Evolutionary conservation across 2,888 invertebrate genomes (phyloP).

Genomic region (Allacma fusca): DNA sequence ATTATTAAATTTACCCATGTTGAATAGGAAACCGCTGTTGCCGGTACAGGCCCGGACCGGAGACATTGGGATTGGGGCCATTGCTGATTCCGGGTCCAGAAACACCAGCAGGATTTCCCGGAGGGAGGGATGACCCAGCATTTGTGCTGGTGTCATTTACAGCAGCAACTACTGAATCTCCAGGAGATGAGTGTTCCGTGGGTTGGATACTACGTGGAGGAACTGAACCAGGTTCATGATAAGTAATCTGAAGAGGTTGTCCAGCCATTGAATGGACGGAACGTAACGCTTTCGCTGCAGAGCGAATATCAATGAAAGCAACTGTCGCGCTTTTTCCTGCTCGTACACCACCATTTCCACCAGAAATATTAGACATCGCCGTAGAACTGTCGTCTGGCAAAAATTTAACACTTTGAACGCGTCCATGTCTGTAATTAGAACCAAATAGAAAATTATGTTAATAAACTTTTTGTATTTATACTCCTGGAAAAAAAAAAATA

Average conservation of each 20-base stretch:
- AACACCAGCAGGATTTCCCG: slow-evolving; percentile 46
- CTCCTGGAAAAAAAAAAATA: too few relatives aligned
- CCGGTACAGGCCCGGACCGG: slow-evolving; percentile 51
- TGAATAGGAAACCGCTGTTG: slow-evolving; percentile 60
- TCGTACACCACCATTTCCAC: slow-evolving; percentile 46
- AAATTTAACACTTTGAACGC: slow-evolving; percentile 95
- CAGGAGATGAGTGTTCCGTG: slow-evolving; percentile 68
- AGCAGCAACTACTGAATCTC: slow-evolving; percentile 19
- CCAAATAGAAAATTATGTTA: slow-evolving; percentile 3
- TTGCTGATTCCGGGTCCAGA: slow-evolving; percentile 46
- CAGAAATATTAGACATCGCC: slow-evolving; percentile 61
- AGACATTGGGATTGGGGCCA: slow-evolving; percentile 52
- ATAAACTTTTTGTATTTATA: too few relatives aligned
- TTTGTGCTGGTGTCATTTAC: slow-evolving; percentile 31
- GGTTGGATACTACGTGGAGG: slow-evolving; percentile 63
- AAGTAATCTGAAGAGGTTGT: slow-evolving; percentile 57
- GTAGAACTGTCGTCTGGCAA: slow-evolving; percentile 70
- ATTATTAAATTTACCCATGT: slow-evolving; percentile 62
- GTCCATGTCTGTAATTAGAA: slow-evolving; percentile 81
- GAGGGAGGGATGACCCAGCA: slow-evolving; percentile 47
- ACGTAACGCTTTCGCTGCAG: slow-evolving; percentile 92
- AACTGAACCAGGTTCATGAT: slow-evolving; percentile 60
- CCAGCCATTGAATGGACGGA: slow-evolving; percentile 73
- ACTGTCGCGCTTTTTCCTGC: slow-evolving; percentile 82
- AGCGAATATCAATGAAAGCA: slow-evolving; percentile 96